A percentile compares a stretch with the other conserved stretches of the same genome.
Evolutionary conservation across 2,113 vertebrate species (phyloP).

Genomic region (Chaetodon auriga): DNA sequence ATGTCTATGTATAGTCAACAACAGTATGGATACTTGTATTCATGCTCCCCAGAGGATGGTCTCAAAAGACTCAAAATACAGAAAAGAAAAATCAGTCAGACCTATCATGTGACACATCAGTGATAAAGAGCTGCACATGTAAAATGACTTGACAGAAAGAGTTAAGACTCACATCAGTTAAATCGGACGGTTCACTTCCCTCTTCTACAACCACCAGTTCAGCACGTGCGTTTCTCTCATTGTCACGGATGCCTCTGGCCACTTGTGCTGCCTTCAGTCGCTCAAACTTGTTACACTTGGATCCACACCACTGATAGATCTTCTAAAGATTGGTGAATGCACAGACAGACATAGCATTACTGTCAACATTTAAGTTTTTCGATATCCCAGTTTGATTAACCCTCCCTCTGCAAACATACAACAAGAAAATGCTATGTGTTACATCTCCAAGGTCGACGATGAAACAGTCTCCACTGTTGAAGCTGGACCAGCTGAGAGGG

Average conservation of each 20-base stretch:
- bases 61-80: no score
- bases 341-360: constrained; percentile 2
- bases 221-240: constrained; percentile 89
- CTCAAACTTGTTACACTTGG: constrained; percentile 91
- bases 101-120: background rate
- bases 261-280: constrained; percentile 91
- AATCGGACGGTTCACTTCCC: constrained; percentile 82
- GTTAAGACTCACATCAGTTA: constrained; percentile 78
- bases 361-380: background rate
- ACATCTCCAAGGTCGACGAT: constrained; percentile 92
- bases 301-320: constrained; percentile 95
- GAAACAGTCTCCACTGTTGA: constrained; percentile 95
- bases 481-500: constrained; percentile 89
- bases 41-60: background rate
- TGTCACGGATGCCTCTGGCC: constrained; percentile 92
- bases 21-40: no score
- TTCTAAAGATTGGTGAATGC: constrained; percentile 74
- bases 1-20: no score
- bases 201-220: constrained; percentile 89
- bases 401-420: background rate
- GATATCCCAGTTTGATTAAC: background rate
- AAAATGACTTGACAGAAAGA: background rate
- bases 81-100: no score
- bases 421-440: constrained; percentile 37
- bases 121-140: background rate